phyloP scores from a whole-genome alignment of 1,140 invertebrate genomes.

The Acromyrmex charruanus region DNA sequence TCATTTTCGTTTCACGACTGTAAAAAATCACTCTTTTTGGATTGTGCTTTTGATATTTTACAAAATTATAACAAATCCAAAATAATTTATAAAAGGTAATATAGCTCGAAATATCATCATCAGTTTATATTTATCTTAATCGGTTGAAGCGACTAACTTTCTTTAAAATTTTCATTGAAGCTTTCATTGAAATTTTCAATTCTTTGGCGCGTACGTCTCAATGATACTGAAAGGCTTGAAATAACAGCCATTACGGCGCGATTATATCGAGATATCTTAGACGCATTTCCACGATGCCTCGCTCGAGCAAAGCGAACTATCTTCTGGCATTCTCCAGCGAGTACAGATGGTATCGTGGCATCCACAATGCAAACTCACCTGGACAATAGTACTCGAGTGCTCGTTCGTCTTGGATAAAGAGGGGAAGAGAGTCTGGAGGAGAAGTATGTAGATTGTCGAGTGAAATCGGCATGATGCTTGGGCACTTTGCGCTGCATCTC shows the following conservation, averaged over 20 bases:
- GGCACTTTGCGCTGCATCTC: conserved; percentile 39
- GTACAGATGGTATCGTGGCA: conserved; percentile 68
- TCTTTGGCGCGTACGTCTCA: neutral
- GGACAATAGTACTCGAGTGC: conserved; percentile 68
- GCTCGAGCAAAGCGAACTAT: conserved; percentile 34
- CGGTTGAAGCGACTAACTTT: no score
- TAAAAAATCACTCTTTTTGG: no score
- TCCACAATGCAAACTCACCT: conserved; percentile 75
- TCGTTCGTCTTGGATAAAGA: conserved; percentile 58
- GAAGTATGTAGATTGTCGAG: conserved; percentile 16
- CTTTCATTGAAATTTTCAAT: neutral
- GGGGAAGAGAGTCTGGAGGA: neutral
- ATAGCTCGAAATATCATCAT: no score
- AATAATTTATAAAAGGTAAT: no score
- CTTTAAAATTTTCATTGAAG: neutral
- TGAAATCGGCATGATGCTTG: conserved; percentile 55
- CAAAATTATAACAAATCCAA: no score
- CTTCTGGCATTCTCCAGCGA: conserved; percentile 54
- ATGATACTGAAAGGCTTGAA: conserved; percentile 14
- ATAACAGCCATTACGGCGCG: neutral
- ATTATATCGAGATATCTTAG: conserved; percentile 22
- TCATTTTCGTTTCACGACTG: no score
- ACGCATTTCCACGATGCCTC: conserved; percentile 58
- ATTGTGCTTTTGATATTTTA: no score
- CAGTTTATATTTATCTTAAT: no score